Evolutionary conservation across 2,113 vertebrate genomes (phyloP), one percentile per base, ranked within the genome.

Genomic region (Thalassoma bifasciatum): DNA sequence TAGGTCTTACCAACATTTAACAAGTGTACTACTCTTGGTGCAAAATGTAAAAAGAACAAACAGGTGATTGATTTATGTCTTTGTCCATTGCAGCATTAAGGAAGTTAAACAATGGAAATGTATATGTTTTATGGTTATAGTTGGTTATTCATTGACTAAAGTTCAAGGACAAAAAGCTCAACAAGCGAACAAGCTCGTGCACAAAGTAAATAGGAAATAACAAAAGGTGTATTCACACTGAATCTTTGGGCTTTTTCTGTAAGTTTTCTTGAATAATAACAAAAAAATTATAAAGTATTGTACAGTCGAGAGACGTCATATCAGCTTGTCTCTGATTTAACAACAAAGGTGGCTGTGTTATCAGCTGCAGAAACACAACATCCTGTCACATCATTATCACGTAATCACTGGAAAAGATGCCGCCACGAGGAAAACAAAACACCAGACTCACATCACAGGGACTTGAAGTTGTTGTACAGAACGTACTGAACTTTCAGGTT

Each of bases 321-420:
- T 37, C 34, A 63, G n/a, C 24, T 59, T 52, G 42, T 59, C 46
- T 0, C 44, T 42, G 70, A 66, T 16, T 59, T 19, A 30, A 65
- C 36, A 12, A 61, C 14, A 65, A 51, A 66, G 42, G 64, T 57
- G 56, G 13, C n/a, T 36, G n/a, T 22, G 38, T 62, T 66, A 67
- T 42, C 51, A 54, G 53, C 2, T 19, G 56, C 66, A 56, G 36
- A 13, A 79, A 51, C 57, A 59, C 19, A 59, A 83, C 72, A 76
- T 84, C 81, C 76, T 59, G 76, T 68, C 66, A 52, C 51, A 66
- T 49, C 53, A 42, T 19, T 51, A 16, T 23, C 66, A 57, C 51
- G 44, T 49, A 66, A 72, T 80, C 53, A 54, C 72, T 76, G 77
- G 82, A 80, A 80, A 37, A 6, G 23, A 24, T 42, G 47, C n/a